A percentile compares a stretch with the other conserved stretches of the same genome.
Evolutionary conservation across 2,797 vertebrate species (phyloP).

Genomic region (Liparis tanakae): DNA sequence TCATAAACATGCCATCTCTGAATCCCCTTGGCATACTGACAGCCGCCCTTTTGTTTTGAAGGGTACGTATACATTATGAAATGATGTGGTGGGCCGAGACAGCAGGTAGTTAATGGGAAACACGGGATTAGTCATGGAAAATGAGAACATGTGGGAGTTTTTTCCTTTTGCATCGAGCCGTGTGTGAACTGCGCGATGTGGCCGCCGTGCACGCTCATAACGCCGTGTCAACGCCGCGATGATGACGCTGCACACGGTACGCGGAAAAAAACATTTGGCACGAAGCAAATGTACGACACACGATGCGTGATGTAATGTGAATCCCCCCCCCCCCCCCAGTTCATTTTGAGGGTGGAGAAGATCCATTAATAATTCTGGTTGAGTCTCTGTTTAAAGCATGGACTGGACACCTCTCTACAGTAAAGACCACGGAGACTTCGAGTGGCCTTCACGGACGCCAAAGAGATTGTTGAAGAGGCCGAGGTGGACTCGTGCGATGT

Average conservation of each 20-base stretch:
- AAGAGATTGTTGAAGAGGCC: too few relatives aligned
- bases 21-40: too few relatives aligned
- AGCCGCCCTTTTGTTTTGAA: not conserved
- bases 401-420: too few relatives aligned
- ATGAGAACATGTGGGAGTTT: not conserved
- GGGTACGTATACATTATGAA: not conserved
- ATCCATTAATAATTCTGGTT: not conserved
- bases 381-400: too few relatives aligned
- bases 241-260: not conserved
- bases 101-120: not conserved
- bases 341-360: not conserved
- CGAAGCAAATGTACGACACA: not conserved
- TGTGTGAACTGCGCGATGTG: not conserved
- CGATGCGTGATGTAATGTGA: not conserved
- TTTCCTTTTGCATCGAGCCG: not conserved
- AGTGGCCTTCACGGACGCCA: too few relatives aligned
- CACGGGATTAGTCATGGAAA: not conserved
- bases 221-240: not conserved
- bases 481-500: too few relatives aligned
- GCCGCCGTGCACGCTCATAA: too few relatives aligned
- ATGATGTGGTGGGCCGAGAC: too few relatives aligned
- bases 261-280: not conserved
- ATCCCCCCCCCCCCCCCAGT: not conserved
- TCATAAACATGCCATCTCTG: too few relatives aligned
- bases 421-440: too few relatives aligned